phyloP scores from a whole-genome alignment of 2,888 invertebrate genomes.

The Nipponacmea schrenckii region DNA sequence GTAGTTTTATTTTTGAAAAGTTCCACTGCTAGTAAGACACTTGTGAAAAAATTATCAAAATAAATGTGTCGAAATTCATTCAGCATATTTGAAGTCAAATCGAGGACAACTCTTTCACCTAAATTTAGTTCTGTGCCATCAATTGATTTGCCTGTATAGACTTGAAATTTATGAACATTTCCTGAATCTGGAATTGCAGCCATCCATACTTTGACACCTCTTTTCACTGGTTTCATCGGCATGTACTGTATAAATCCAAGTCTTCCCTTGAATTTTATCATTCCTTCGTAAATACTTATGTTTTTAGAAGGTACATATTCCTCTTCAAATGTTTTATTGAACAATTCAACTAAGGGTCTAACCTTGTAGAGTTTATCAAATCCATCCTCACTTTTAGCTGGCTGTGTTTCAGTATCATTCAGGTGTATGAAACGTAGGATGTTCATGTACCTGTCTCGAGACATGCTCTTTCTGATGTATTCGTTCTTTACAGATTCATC shows the following conservation, averaged over 20 bases:
- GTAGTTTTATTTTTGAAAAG: background rate
- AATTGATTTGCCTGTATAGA: constrained; percentile 19
- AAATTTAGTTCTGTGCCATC: background rate
- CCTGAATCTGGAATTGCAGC: constrained; percentile 19
- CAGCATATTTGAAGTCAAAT: background rate
- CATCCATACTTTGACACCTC: constrained; percentile 27
- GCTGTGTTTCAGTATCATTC: constrained; percentile 17
- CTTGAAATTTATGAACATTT: constrained; percentile 22
- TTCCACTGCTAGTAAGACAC: background rate
- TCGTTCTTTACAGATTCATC: constrained; percentile 8
- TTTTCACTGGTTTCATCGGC: constrained; percentile 23
- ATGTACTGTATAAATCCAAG: constrained; percentile 23
- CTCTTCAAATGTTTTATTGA: constrained; percentile 10
- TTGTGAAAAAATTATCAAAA: background rate
- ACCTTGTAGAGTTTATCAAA: constrained; percentile 27
- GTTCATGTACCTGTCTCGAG: constrained; percentile 17
- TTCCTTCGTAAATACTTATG: constrained; percentile 24
- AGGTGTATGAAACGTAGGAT: constrained; percentile 18
- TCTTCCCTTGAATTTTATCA: constrained; percentile 22
- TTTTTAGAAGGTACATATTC: constrained; percentile 18
- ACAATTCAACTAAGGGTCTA: constrained; percentile 10
- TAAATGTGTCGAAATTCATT: background rate
- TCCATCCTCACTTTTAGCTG: constrained; percentile 12
- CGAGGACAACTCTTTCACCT: background rate
- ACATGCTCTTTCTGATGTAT: constrained; percentile 21